phyloP scores from a whole-genome alignment of 2,113 vertebrate species.

The Lycaon pictus region DNA sequence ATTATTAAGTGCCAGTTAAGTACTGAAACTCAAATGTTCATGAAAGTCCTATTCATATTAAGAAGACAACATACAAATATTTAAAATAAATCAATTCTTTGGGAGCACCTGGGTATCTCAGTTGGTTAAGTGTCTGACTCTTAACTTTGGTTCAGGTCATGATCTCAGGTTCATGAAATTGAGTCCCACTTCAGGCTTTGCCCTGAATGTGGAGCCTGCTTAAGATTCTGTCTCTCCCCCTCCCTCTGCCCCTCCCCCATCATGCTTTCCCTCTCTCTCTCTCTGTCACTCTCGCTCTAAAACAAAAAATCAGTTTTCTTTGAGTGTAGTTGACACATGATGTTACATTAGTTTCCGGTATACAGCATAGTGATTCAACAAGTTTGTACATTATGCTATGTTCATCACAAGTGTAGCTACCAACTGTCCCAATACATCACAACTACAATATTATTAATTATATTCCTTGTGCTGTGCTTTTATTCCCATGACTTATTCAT shows the following conservation, averaged over 20 bases:
- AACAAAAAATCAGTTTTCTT: neutral
- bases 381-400: neutral
- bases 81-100: neutral
- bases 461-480: neutral
- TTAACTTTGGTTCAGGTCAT: neutral
- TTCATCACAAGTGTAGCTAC: neutral
- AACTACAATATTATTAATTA: neutral
- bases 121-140: neutral
- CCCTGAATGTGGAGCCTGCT: neutral
- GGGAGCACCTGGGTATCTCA: neutral
- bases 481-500: neutral
- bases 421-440: neutral
- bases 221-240: neutral
- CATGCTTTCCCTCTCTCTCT: neutral
- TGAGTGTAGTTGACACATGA: neutral
- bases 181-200: neutral
- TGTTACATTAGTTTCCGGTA: neutral
- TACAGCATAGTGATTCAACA: neutral
- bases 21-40: neutral
- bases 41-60: neutral
- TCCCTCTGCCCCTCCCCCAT: neutral
- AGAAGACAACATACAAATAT: slow-evolving; percentile 47
- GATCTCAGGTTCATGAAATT: neutral
- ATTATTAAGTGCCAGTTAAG: neutral
- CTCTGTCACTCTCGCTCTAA: no score